phyloP scores from a whole-genome alignment of 2,797 vertebrate species.

The Menidia menidia region DNA sequence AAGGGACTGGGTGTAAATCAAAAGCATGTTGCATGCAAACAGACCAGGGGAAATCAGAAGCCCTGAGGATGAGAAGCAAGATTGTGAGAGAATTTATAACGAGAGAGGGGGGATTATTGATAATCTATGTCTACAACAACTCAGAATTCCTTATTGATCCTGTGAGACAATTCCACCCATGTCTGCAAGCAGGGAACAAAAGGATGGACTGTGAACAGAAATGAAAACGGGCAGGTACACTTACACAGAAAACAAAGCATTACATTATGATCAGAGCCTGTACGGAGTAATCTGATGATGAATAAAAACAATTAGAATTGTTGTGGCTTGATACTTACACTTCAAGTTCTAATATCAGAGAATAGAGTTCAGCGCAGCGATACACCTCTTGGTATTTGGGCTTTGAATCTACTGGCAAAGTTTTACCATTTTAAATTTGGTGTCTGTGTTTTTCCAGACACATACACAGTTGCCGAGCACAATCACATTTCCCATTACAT shows the following conservation, averaged over 20 bases:
- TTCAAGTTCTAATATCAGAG: not conserved
- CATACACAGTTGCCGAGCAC: too few relatives aligned
- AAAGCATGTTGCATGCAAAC: slow-evolving; percentile 62
- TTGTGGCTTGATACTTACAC: not conserved
- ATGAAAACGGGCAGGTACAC: slow-evolving; percentile 1
- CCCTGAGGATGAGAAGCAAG: slow-evolving; percentile 56
- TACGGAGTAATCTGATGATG: not conserved
- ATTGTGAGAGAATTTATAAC: slow-evolving; percentile 60
- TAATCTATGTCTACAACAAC: slow-evolving; percentile 40
- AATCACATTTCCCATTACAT: too few relatives aligned
- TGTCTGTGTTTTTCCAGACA: too few relatives aligned
- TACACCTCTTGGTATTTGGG: not conserved
- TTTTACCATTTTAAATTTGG: too few relatives aligned
- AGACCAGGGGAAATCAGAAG: slow-evolving; percentile 55
- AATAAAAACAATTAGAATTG: not conserved
- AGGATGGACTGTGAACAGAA: not conserved
- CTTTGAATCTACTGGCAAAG: too few relatives aligned
- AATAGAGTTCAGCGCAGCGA: not conserved
- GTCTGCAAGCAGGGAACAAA: slow-evolving; percentile 35
- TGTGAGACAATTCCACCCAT: slow-evolving; percentile 39
- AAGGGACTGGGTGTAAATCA: slow-evolving; percentile 62
- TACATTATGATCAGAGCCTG: not conserved
- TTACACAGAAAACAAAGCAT: not conserved
- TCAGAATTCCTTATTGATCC: slow-evolving; percentile 32
- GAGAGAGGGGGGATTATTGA: slow-evolving; percentile 49